phyloP scores from a whole-genome alignment of 2,113 vertebrate species.

The Podocnemis expansa region DNA sequence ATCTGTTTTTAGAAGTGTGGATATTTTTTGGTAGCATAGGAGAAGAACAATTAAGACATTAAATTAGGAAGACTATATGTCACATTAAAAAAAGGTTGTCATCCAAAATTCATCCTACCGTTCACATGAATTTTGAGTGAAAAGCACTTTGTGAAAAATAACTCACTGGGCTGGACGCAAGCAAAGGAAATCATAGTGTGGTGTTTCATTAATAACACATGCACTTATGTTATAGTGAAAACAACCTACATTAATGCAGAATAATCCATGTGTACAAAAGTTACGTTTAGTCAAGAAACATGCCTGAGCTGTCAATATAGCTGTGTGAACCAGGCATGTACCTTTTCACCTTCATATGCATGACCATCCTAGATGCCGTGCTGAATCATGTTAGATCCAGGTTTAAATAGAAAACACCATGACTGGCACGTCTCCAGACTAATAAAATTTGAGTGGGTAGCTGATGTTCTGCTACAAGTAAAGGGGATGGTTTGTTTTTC shows the following conservation, averaged over 20 bases:
- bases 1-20: background rate
- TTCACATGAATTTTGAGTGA: background rate
- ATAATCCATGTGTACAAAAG: background rate
- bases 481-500: background rate
- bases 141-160: background rate
- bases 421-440: background rate
- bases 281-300: rapidly evolving
- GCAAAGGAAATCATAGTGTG: rapidly evolving
- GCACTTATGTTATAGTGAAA: rapidly evolving
- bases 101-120: background rate
- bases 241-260: rapidly evolving
- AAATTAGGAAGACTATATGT: background rate
- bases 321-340: background rate
- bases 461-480: background rate
- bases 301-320: background rate
- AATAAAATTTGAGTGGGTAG: background rate
- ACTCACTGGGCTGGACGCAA: background rate
- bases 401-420: background rate
- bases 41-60: background rate
- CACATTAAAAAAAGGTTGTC: background rate
- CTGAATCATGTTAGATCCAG: background rate
- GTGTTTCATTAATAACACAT: background rate
- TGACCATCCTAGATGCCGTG: background rate
- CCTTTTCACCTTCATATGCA: background rate
- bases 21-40: background rate